Evolutionary conservation across 2,113 vertebrate genomes (phyloP).

Genomic region (Burhinus bistriatus): DNA sequence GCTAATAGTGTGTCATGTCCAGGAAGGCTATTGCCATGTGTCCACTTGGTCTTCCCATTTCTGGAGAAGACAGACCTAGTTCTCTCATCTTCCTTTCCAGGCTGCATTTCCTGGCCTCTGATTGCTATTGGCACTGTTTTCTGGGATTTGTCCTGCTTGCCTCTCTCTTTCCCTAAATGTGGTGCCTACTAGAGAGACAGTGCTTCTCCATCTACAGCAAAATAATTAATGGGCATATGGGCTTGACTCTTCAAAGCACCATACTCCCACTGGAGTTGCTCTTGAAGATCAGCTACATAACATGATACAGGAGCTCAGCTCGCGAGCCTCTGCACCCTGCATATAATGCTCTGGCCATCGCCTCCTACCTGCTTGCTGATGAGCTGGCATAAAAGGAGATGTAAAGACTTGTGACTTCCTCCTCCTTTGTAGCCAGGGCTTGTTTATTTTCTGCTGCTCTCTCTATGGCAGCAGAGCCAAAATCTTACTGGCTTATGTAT

Average conservation of each 20-base stretch:
- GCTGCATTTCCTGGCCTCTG: not conserved
- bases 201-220: not conserved
- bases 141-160: not conserved
- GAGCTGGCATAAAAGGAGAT: not conserved
- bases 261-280: not conserved
- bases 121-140: not conserved
- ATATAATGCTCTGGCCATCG: not conserved
- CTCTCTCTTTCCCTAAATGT: not conserved
- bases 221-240: not conserved
- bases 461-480: not conserved
- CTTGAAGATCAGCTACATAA: not conserved
- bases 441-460: not conserved
- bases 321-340: not conserved
- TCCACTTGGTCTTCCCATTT: not conserved
- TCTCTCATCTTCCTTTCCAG: not conserved
- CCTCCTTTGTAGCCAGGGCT: not conserved
- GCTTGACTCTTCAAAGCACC: not conserved
- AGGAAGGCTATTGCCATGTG: not conserved
- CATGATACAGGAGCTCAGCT: fast-evolving
- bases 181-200: not conserved
- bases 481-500: not conserved
- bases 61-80: not conserved
- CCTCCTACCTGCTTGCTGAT: not conserved
- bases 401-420: not conserved
- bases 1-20: not conserved